These are phyloP conservation scores for Phodopus roborovskii DNA, from an alignment of 2,113 vertebrate species.

Conservation along the genomic window DNA sequence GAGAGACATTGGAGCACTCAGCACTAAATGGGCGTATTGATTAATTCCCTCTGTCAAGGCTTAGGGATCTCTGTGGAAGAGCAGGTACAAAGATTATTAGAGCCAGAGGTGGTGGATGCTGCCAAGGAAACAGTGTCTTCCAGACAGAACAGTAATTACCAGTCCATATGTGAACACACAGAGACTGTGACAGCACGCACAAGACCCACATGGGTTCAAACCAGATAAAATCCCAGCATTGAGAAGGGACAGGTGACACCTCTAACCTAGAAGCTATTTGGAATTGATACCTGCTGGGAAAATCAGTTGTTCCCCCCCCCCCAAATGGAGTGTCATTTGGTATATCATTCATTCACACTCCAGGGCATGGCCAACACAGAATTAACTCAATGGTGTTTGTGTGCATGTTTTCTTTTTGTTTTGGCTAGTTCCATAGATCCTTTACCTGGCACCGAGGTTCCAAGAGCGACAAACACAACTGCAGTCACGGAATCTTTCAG, in stretches of 20 bases:
- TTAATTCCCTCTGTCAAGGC: not conserved
- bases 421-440: not conserved
- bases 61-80: not conserved
- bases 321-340: not conserved
- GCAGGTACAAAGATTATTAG: not conserved
- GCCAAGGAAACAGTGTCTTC: too few species aligned
- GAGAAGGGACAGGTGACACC: not conserved
- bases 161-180: not conserved
- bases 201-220: not conserved
- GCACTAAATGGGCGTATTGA: not conserved
- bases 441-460: conserved; percentile 97
- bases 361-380: not conserved
- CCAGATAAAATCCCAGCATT: not conserved
- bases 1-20: not conserved
- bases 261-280: not conserved
- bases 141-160: not conserved
- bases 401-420: not conserved
- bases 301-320: not conserved
- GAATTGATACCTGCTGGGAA: not conserved
- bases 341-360: not conserved
- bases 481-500: conserved; percentile 98
- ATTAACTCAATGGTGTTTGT: not conserved
- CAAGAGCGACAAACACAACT: conserved; percentile 95
- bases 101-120: not conserved
- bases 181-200: not conserved